Evolutionary conservation across 2,888 invertebrate genomes (phyloP).

Genomic region (Meta bourneti): DNA sequence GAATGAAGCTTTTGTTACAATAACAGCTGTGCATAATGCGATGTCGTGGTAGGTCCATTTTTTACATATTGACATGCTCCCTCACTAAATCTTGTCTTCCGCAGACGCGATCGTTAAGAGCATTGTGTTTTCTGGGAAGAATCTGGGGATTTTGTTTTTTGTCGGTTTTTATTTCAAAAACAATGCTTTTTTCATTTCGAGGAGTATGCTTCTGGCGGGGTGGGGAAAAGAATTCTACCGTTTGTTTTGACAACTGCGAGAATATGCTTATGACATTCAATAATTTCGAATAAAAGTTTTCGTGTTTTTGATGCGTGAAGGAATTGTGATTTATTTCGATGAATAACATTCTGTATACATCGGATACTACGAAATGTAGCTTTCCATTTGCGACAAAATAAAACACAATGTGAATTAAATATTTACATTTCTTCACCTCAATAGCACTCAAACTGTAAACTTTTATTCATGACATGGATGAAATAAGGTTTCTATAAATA

Average conservation of each 20-base stretch:
- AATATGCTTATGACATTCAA: neutral
- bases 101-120: slow-evolving; percentile 49
- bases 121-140: neutral
- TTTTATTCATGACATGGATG: too few species aligned
- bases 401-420: too few species aligned
- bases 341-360: too few species aligned
- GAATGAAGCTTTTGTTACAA: slow-evolving; percentile 50
- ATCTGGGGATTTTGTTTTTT: slow-evolving; percentile 7
- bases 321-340: neutral
- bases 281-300: neutral
- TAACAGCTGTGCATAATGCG: slow-evolving; percentile 69
- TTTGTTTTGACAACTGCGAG: neutral
- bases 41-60: slow-evolving; percentile 43
- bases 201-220: neutral
- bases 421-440: too few species aligned
- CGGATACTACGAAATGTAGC: too few species aligned
- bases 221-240: neutral
- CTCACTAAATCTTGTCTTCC: slow-evolving; percentile 38
- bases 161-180: neutral
- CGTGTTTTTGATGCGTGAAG: neutral
- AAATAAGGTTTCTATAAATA: too few species aligned
- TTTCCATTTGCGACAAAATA: too few species aligned
- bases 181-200: neutral
- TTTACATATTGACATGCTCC: slow-evolving; percentile 64
- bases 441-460: too few species aligned